Evolutionary conservation across 2,888 invertebrate species (phyloP).

Genomic region (Drosophila nr. perissopoda): DNA sequence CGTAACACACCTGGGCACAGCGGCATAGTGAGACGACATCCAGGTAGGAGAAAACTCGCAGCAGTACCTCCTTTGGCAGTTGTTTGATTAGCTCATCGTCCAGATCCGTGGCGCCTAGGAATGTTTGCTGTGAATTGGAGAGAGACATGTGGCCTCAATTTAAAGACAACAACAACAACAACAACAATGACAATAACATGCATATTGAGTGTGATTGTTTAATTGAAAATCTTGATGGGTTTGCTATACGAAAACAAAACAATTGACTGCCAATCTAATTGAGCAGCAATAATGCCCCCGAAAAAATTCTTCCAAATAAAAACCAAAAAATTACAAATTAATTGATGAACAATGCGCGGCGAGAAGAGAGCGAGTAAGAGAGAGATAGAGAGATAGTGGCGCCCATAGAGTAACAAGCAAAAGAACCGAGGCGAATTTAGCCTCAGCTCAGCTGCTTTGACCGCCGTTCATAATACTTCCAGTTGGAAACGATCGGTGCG

Average conservation of each 20-base stretch:
- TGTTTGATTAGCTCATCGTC: constrained; percentile 87
- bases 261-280: constrained; percentile 51
- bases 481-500: constrained; percentile 4
- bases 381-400: constrained; percentile 1
- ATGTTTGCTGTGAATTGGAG: constrained; percentile 83
- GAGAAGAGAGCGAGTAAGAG: constrained; percentile 9
- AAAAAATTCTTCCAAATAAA: constrained; percentile 21
- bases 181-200: constrained; percentile 1
- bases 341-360: constrained; percentile 61
- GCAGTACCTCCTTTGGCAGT: constrained; percentile 97
- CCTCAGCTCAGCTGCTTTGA: background rate
- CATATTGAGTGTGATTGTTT: constrained; percentile 35
- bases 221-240: constrained; percentile 37
- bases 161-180: background rate
- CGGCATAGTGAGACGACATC: constrained; percentile 98
- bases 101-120: constrained; percentile 84
- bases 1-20: constrained; percentile 92
- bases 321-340: constrained; percentile 61
- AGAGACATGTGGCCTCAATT: constrained; percentile 6
- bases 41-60: constrained; percentile 97
- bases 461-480: background rate
- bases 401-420: constrained; percentile 7
- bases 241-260: constrained; percentile 56
- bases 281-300: constrained; percentile 18
- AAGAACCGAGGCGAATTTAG: constrained; percentile 1